phyloP scores from a whole-genome alignment of 2,888 invertebrate genomes.

The Drosophila atripex region DNA sequence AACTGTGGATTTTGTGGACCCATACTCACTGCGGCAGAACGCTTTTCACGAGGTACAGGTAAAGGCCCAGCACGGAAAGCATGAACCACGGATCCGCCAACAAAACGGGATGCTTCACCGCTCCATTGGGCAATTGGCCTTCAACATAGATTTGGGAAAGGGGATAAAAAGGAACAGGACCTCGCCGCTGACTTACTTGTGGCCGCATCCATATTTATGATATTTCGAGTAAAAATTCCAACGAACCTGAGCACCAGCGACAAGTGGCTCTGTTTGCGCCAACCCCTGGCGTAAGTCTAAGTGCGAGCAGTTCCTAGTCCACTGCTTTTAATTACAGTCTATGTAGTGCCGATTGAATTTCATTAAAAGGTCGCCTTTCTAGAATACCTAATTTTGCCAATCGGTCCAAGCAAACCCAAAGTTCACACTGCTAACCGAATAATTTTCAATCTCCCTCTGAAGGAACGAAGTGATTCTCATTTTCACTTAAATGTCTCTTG shows the following conservation, averaged over 20 bases:
- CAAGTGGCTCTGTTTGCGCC: slow-evolving; percentile 34
- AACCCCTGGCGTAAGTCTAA: slow-evolving; percentile 49
- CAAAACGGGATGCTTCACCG: slow-evolving; percentile 48
- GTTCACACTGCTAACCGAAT: not conserved
- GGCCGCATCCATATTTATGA: slow-evolving; percentile 21
- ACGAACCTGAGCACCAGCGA: not conserved
- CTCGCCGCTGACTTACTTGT: slow-evolving; percentile 18
- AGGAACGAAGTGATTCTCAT: too few species aligned
- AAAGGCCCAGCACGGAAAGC: slow-evolving; percentile 55
- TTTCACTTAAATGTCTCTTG: slow-evolving; percentile 78
- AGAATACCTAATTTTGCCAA: not conserved
- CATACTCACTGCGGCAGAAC: slow-evolving; percentile 67
- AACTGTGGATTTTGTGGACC: not conserved
- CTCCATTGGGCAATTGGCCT: slow-evolving; percentile 17
- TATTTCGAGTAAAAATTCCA: not conserved
- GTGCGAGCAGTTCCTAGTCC: slow-evolving; percentile 14
- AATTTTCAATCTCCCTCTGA: not conserved
- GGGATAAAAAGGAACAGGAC: not conserved
- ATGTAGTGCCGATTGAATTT: slow-evolving; percentile 21
- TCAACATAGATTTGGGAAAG: not conserved
- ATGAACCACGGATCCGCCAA: slow-evolving; percentile 62
- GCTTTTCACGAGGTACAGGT: slow-evolving; percentile 66
- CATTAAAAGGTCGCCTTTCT: slow-evolving; percentile 4
- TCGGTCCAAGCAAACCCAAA: not conserved
- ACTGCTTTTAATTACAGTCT: slow-evolving; percentile 21